A percentile compares a stretch with the other conserved stretches of the same genome.
These are phyloP conservation scores for Tenrec ecaudatus DNA, from an alignment of 2,113 vertebrate genomes.

Conservation along the genomic window DNA sequence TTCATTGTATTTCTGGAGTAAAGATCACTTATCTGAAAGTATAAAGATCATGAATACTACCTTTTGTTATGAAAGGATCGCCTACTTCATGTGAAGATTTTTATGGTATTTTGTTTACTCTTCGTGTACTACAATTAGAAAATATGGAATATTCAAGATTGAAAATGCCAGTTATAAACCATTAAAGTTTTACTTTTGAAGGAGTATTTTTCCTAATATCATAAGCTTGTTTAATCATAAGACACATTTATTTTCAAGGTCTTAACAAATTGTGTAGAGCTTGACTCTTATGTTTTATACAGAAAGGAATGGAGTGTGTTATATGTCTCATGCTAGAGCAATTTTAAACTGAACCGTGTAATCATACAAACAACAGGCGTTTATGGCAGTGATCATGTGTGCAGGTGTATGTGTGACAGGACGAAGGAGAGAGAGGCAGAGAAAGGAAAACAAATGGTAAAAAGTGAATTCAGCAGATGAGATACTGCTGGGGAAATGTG, in stretches of 20 bases:
- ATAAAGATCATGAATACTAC: background rate
- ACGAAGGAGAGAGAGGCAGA: background rate
- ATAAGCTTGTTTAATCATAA: background rate
- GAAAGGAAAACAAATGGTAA: background rate
- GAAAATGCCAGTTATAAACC: background rate
- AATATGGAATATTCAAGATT: background rate
- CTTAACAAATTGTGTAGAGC: background rate
- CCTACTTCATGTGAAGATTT: background rate
- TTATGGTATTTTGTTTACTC: background rate
- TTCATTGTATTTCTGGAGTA: background rate
- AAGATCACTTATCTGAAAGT: background rate
- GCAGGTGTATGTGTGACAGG: background rate
- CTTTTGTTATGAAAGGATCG: background rate
- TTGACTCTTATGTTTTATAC: background rate
- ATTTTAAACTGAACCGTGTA: background rate
- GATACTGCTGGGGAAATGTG: background rate
- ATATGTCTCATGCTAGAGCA: background rate
- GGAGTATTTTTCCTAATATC: background rate
- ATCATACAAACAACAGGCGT: background rate
- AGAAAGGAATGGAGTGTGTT: background rate
- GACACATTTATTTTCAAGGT: background rate
- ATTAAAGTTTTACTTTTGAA: background rate
- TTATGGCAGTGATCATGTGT: background rate
- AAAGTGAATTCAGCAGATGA: background rate
- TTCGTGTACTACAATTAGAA: background rate